Conservation (phyloP, 2,888 invertebrate genomes). For the Eupithecia exiguata region DNA sequence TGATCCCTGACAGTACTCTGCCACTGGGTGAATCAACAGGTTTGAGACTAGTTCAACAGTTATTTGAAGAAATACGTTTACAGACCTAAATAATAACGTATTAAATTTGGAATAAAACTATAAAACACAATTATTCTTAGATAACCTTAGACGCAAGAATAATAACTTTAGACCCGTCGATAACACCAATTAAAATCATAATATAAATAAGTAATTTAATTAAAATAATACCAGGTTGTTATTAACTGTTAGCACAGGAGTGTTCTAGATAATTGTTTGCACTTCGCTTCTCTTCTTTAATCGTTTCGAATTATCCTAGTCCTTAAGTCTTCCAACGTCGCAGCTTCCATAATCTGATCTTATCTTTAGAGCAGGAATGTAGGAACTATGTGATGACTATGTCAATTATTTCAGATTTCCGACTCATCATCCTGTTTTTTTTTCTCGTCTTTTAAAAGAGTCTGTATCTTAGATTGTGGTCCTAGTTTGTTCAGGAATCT, state of each 20-base stretch:
- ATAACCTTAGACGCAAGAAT: constrained; percentile 29
- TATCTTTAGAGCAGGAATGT: constrained; percentile 74
- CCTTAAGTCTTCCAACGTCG: constrained; percentile 80
- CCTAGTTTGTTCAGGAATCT: constrained; percentile 72
- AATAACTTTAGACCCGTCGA: constrained; percentile 56
- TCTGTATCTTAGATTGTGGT: constrained; percentile 68
- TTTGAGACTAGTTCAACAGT: constrained; percentile 1
- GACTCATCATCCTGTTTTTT: constrained; percentile 63
- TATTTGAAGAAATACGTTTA: not conserved
- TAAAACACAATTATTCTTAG: not conserved
- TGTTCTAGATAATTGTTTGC: constrained; percentile 67
- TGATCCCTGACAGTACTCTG: not conserved
- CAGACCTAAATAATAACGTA: constrained; percentile 4
- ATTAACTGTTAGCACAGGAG: constrained; percentile 66
- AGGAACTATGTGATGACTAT: constrained; percentile 83
- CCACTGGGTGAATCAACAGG: constrained; percentile 8
- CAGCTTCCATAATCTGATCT: constrained; percentile 71
- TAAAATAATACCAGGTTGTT: constrained; percentile 66
- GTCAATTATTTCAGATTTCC: constrained; percentile 82
- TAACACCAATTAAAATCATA: constrained; percentile 78
- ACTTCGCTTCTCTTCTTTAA: constrained; percentile 61
- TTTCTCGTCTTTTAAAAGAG: constrained; percentile 51
- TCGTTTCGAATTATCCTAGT: constrained; percentile 60
- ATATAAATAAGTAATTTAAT: constrained; percentile 63
- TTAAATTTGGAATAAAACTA: not conserved